These are phyloP conservation scores for Pachymerium ferrugineum DNA, from an alignment of 2,888 invertebrate species.

Conservation along the genomic window DNA sequence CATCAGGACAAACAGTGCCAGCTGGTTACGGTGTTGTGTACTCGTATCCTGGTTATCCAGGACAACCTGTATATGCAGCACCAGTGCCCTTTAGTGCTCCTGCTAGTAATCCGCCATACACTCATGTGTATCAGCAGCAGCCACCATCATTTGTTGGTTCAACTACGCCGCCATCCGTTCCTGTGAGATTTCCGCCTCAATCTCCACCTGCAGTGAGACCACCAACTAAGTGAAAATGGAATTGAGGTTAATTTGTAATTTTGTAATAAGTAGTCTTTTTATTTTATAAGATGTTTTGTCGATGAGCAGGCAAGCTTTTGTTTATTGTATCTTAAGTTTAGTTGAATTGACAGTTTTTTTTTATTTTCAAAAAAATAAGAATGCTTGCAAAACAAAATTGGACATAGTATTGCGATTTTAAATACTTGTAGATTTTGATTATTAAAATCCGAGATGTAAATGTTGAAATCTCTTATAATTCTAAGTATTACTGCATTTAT, in stretches of 20 bases:
- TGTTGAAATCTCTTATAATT: too few relatives aligned
- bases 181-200: background rate
- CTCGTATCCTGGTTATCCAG: constrained; percentile 36
- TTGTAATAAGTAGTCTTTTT: background rate
- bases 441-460: too few relatives aligned
- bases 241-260: background rate
- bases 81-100: constrained; percentile 31
- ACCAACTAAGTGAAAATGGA: background rate
- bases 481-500: too few relatives aligned
- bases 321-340: background rate
- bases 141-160: constrained; percentile 25
- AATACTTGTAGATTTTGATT: too few relatives aligned
- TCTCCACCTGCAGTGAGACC: background rate
- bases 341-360: too few relatives aligned
- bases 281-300: too few relatives aligned
- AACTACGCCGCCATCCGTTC: background rate
- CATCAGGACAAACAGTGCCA: constrained; percentile 20
- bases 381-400: too few relatives aligned
- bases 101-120: constrained; percentile 8
- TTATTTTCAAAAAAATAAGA: too few relatives aligned
- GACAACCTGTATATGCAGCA: constrained; percentile 35
- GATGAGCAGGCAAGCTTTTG: too few relatives aligned
- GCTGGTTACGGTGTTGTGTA: constrained; percentile 36
- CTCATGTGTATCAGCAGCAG: constrained; percentile 34
- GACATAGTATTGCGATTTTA: too few relatives aligned